Evolutionary conservation across 2,888 invertebrate genomes (phyloP).

Genomic region (Drosophila cracens): DNA sequence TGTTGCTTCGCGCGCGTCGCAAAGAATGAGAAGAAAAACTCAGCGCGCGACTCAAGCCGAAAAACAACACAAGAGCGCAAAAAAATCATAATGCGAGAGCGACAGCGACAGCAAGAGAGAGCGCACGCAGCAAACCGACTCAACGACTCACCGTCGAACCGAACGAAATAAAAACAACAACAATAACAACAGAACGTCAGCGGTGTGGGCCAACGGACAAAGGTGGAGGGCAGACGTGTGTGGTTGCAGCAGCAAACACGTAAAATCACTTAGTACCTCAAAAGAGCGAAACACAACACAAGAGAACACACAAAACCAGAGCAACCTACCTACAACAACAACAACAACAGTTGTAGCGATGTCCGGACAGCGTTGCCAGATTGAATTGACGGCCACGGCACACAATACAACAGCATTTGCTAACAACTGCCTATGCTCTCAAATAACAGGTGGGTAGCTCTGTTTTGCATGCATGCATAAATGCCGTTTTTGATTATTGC

Average conservation of each 20-base stretch:
- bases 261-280: slow-evolving; percentile 80
- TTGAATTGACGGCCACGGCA: slow-evolving; percentile 44
- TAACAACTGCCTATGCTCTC: slow-evolving; percentile 24
- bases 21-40: slow-evolving; percentile 79
- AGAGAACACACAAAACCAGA: slow-evolving; percentile 41
- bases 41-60: slow-evolving; percentile 74
- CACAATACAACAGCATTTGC: slow-evolving; percentile 39
- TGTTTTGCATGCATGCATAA: slow-evolving; percentile 34
- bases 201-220: slow-evolving; percentile 20
- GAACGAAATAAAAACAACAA: slow-evolving; percentile 24
- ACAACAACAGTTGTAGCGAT: slow-evolving; percentile 13
- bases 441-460: slow-evolving; percentile 76
- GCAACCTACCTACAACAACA: slow-evolving; percentile 29
- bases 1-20: slow-evolving; percentile 71
- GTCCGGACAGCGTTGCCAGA: slow-evolving; percentile 71
- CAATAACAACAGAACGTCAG: slow-evolving; percentile 33
- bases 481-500: slow-evolving; percentile 13
- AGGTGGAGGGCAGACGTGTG: slow-evolving; percentile 62
- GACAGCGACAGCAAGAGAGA: slow-evolving; percentile 25
- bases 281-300: slow-evolving; percentile 58
- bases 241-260: slow-evolving; percentile 80
- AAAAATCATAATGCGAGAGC: slow-evolving; percentile 52
- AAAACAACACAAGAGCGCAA: slow-evolving; percentile 61
- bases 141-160: slow-evolving; percentile 13
- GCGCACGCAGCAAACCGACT: slow-evolving; percentile 34